Base-by-base conservation (phyloP, 2,888 invertebrate genomes). In the Coelopa pilipes region DNA sequence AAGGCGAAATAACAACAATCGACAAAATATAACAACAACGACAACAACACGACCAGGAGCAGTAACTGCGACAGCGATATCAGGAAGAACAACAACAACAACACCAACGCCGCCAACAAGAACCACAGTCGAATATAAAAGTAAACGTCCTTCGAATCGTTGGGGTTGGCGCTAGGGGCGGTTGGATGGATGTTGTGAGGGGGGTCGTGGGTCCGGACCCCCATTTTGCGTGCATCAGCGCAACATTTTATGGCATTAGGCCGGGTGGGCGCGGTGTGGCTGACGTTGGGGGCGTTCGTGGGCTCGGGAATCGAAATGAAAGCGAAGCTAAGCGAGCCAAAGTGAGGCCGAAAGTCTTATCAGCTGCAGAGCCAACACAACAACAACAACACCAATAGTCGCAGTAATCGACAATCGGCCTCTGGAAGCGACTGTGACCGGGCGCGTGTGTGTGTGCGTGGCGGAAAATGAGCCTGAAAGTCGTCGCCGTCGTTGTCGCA, bases 151-250 rank as follows among this genome's bases (percentile, higher is more conserved):
- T 66, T 49, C 50, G 34, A 49, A 66, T 66, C 50, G 66, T 50
- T 57, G 70, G 70, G 65, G 46, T 21, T 34, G 21, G 24, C n/a
- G n/a, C n/a, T n/a, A 49, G 15, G 15, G 47, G 19, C 15, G 55
- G 50, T 49, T 46, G n/a, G n/a, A n/a, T n/a, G n/a, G n/a, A n/a
- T n/a, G n/a, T n/a, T n/a, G 34, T 2, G 34, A 34, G 34, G 34
- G 34, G 34, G 34, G 34, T 4, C 2, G 34, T 34, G 2, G 59
- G n/a, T 5, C 57, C 75, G 73, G 81, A 84, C 84, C 81, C 83
- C 81, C 83, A 83, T 82, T 81, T 84, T 83, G 84, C 84, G 84
- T 84, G 84, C 83, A 83, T 77, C 79, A 79, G 75, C 78, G 76
- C 79, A 80, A 82, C 81, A 82, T 82, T 82, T 82, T 81, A 81